Conservation (phyloP, 37 sponge, comb jelly and placozoan species). For the Spongilla lacustris region DNA sequence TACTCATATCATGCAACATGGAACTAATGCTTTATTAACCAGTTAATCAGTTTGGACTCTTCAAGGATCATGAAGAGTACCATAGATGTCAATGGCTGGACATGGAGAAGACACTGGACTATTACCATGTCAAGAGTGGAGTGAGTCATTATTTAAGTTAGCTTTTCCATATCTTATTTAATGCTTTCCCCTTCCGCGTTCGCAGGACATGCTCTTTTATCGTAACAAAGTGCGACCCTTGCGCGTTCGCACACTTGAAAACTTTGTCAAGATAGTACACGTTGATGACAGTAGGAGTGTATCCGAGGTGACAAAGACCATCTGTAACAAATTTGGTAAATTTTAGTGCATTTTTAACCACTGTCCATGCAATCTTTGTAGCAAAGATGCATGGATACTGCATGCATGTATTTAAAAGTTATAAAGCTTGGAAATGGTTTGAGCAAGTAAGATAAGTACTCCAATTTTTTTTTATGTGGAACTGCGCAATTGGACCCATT, state of each 20-base stretch:
- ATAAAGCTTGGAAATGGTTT: no score
- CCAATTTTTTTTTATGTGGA: no score
- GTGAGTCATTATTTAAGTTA: constrained; percentile 10
- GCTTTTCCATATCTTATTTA: neutral
- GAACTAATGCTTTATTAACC: neutral
- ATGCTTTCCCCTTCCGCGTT: neutral
- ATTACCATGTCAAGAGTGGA: constrained; percentile 47
- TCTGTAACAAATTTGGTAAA: constrained; percentile 55
- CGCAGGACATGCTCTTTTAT: constrained; percentile 62
- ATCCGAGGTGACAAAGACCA: constrained; percentile 43
- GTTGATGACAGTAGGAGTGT: constrained; percentile 67
- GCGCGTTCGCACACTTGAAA: constrained; percentile 67
- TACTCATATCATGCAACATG: no score
- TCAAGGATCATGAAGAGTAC: constrained; percentile 15
- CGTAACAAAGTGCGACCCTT: constrained; percentile 62
- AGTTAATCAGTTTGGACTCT: constrained; percentile 21
- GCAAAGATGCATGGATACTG: no score
- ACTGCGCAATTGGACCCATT: no score
- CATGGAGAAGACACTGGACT: constrained; percentile 34
- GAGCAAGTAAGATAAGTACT: no score
- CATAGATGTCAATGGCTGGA: constrained; percentile 64
- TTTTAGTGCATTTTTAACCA: neutral
- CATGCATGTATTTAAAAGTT: no score
- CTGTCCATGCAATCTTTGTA: no score
- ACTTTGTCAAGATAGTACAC: constrained; percentile 42